Conservation (phyloP, 2,888 invertebrate genomes). For the Cacoxenus indagator region DNA sequence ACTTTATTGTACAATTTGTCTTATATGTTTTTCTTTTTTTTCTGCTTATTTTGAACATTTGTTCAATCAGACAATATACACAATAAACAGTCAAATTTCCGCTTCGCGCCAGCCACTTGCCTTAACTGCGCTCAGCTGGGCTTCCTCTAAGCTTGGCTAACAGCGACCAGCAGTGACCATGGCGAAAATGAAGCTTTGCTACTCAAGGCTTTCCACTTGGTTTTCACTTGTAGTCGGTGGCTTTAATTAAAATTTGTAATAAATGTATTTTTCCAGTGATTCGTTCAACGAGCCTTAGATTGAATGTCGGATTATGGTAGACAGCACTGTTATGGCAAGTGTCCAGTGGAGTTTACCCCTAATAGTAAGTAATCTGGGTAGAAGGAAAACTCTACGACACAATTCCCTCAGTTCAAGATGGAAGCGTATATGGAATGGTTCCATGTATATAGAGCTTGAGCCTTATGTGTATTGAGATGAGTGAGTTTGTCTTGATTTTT, state of each 20-base stretch:
- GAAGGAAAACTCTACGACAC: too few species aligned
- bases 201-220: conserved; percentile 2
- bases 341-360: too few species aligned
- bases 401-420: too few species aligned
- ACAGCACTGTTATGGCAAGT: too few species aligned
- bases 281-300: neutral
- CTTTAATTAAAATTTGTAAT: neutral
- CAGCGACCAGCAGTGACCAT: neutral
- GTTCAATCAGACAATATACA: neutral
- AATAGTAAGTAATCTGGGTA: too few species aligned
- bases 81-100: neutral
- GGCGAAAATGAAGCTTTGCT: neutral
- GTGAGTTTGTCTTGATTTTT: too few species aligned
- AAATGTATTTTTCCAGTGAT: neutral
- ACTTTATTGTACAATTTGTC: conserved; percentile 1
- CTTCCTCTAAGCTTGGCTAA: neutral
- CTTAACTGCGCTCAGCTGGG: neutral
- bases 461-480: too few species aligned
- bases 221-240: neutral
- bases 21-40: neutral
- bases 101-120: neutral
- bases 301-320: too few species aligned
- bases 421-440: too few species aligned
- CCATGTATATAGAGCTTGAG: too few species aligned
- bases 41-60: neutral